Conservation (phyloP, 2,797 vertebrate species). For the Melanogrammus aeglefinus region DNA sequence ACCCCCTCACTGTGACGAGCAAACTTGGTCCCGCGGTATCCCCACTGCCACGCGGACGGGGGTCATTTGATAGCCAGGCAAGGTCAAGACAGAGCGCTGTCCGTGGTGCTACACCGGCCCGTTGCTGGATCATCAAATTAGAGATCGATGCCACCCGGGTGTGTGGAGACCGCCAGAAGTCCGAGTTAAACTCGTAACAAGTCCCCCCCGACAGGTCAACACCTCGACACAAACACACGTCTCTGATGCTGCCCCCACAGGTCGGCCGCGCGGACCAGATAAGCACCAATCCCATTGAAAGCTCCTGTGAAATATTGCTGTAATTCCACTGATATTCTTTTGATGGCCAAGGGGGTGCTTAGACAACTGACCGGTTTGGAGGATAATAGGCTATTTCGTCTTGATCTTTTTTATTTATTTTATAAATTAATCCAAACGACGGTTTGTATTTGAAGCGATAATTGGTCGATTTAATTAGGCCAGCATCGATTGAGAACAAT, state of each 20-base stretch:
- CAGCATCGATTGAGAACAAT: no score
- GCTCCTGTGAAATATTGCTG: conserved; percentile 44
- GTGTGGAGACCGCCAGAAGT: conserved; percentile 73
- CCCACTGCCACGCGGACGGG: conserved; percentile 58
- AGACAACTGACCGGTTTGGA: no score
- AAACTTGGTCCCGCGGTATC: conserved; percentile 54
- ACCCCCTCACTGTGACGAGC: conserved; percentile 34
- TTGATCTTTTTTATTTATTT: no score
- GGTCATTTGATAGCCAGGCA: conserved; percentile 74
- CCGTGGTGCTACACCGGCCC: conserved; percentile 86
- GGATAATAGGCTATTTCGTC: neutral
- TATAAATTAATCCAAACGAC: no score
- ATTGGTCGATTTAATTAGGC: no score
- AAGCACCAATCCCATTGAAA: conserved; percentile 61
- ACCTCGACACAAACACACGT: conserved; percentile 67
- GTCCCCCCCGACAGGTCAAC: conserved; percentile 73
- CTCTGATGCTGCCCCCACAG: conserved; percentile 65
- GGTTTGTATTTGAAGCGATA: no score
- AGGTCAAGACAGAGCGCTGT: conserved; percentile 83
- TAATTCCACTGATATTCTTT: conserved; percentile 34
- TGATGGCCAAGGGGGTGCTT: neutral
- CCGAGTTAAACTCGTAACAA: conserved; percentile 71
- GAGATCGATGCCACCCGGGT: conserved; percentile 77
- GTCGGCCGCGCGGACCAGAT: conserved; percentile 65
- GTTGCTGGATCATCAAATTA: conserved; percentile 77